Base-by-base conservation (phyloP, 2,888 invertebrate genomes). In the Philopedon plagiatum region DNA sequence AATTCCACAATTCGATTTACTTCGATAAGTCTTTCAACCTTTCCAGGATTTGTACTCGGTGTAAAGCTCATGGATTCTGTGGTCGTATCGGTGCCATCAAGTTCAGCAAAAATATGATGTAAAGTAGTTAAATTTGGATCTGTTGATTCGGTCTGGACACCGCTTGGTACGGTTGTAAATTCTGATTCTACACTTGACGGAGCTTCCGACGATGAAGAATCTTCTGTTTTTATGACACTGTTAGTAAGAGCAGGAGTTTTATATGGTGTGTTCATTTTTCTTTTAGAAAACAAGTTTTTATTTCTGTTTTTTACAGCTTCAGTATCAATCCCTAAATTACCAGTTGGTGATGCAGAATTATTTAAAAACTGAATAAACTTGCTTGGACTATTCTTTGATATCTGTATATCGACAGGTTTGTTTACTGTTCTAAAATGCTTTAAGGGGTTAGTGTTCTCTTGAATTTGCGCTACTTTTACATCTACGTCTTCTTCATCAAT, bases 1-100 rank as follows among this genome's bases (percentile, higher is more conserved):
- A 92, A 89, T 85, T 92, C 91, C 2, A 91, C 90, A 29, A 91
- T 89, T 81, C 92, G 87, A 82, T 90, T 92, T 0, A 93, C 89
- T 77, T 92, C 91, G 73, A 92, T 90, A 15, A 92, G 80, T 83
- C 90, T 90, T 78, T 91, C 88, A 29, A 88, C 85, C 75, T 81
- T 84, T 39, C 78, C 79, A 13, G 87, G 37, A 51, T 70, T 70
- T 15, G 56, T 15, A 11, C 76, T 61, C 4, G 77, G 54, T 15
- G 69, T 51, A 23, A 76, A 75, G 5, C 71, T 18, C 9, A 86
- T 82, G 58, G 77, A 75, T 18, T 86, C 86, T 9, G 84, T 85
- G 5, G 83, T 83, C 11, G 64, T 51, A 29, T 49, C 39, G 13
- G 68, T 71, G 4, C 78, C 75, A 60, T 83, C 81, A 67, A 83